Percentiles rank a stretch among this genome's conserved stretches.
These are phyloP conservation scores for Zaprionus bogoriensis DNA, from an alignment of 2,888 invertebrate species.

Conservation along the genomic window DNA sequence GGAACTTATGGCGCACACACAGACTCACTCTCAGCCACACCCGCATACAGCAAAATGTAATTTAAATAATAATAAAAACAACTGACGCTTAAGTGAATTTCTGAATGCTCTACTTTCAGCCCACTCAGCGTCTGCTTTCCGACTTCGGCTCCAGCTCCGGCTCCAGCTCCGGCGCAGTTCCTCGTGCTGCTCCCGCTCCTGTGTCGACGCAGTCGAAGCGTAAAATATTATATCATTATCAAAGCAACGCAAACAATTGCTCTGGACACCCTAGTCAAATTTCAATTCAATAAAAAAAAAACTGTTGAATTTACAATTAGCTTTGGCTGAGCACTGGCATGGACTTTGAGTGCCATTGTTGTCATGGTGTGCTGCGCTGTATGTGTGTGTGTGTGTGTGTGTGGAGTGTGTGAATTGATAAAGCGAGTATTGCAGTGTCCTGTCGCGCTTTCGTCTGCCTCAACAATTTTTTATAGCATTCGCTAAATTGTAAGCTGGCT, in stretches of 20 bases:
- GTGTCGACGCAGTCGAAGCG: constrained; percentile 69
- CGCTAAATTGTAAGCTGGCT: too few species aligned
- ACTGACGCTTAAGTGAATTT: constrained; percentile 44
- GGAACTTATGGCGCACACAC: constrained; percentile 65
- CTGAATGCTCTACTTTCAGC: constrained; percentile 31
- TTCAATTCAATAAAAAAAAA: constrained; percentile 57
- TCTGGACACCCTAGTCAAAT: constrained; percentile 66
- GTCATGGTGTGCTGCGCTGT: constrained; percentile 53
- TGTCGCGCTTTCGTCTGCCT: constrained; percentile 51
- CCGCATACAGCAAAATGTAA: constrained; percentile 51
- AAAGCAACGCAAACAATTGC: constrained; percentile 72
- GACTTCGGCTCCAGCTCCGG: not conserved
- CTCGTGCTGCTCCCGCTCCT: not conserved
- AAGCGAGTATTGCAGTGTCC: constrained; percentile 67
- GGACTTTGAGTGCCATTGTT: constrained; percentile 43
- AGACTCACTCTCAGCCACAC: constrained; percentile 20
- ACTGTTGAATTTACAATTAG: constrained; percentile 78
- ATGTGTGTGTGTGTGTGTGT: constrained; percentile 33
- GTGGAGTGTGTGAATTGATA: constrained; percentile 67
- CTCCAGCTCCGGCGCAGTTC: not conserved
- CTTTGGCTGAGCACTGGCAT: constrained; percentile 32
- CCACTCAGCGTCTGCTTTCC: constrained; percentile 1
- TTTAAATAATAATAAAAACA: constrained; percentile 72
- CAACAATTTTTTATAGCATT: too few species aligned
- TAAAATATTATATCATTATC: constrained; percentile 80